phyloP scores from a whole-genome alignment of 1,140 invertebrate genomes.

The Pogonomyrmex barbatus region DNA sequence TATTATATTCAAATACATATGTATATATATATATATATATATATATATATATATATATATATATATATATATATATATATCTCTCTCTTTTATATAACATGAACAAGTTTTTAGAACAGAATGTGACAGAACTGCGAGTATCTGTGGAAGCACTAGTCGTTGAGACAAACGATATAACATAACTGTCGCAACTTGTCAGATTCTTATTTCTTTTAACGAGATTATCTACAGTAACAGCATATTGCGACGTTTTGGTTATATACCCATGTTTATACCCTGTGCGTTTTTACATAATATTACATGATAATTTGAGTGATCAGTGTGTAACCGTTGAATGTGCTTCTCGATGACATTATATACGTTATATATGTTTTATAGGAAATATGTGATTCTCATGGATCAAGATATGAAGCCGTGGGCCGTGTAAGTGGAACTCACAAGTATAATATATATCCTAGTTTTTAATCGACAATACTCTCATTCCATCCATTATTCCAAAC shows the following conservation, averaged over 20 bases:
- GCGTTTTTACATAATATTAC: slow-evolving; percentile 38
- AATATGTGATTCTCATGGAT: slow-evolving; percentile 28
- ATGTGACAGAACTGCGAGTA: neutral
- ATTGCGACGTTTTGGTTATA: neutral
- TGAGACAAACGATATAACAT: slow-evolving; percentile 4
- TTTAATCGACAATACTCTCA: slow-evolving; percentile 78
- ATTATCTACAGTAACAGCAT: slow-evolving; percentile 3
- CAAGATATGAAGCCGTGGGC: neutral
- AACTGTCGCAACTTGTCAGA: slow-evolving; percentile 9
- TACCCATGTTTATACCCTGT: slow-evolving; percentile 23
- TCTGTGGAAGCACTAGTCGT: slow-evolving; percentile 17
- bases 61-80: too few relatives aligned
- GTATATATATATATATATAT: neutral
- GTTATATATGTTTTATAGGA: slow-evolving; percentile 31
- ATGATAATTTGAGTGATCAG: slow-evolving; percentile 29
- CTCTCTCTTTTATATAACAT: slow-evolving; percentile 42
- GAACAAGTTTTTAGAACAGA: neutral
- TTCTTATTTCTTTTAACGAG: slow-evolving; percentile 33
- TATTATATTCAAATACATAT: slow-evolving; percentile 50
- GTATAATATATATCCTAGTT: slow-evolving; percentile 69
- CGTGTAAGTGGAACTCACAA: neutral
- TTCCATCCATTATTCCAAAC: slow-evolving; percentile 76
- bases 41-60: slow-evolving; percentile 4
- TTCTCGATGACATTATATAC: slow-evolving; percentile 8
- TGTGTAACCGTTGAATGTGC: slow-evolving; percentile 7